These are phyloP conservation scores for Rhea pennata DNA, from an alignment of 2,113 vertebrate species.

Conservation along the genomic window DNA sequence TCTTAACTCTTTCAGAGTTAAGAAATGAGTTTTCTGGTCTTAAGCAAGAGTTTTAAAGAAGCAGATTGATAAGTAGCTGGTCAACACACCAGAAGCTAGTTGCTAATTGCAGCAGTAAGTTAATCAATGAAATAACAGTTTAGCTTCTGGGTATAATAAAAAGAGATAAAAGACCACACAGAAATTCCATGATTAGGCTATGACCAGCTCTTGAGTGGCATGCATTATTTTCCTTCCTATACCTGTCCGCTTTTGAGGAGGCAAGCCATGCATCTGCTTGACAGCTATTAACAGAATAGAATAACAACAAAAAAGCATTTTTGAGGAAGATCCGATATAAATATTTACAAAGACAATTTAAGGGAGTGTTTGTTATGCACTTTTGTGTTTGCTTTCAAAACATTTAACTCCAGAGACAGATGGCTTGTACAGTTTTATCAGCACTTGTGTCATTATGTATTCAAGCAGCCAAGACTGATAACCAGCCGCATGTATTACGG, in stretches of 20 bases:
- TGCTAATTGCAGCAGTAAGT: constrained; percentile 66
- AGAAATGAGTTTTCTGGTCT: constrained; percentile 11
- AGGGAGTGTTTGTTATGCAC: constrained; percentile 45
- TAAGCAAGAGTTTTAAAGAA: constrained; percentile 45
- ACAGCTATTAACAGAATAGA: constrained; percentile 55
- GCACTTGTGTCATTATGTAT: constrained; percentile 63
- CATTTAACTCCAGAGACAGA: constrained; percentile 70
- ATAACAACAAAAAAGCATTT: constrained; percentile 44
- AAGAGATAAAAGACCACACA: constrained; percentile 53
- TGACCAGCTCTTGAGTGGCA: background rate
- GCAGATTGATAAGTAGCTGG: constrained; percentile 51
- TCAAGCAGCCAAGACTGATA: constrained; percentile 66
- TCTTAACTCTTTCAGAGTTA: background rate
- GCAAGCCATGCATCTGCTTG: constrained; percentile 41
- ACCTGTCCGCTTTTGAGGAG: constrained; percentile 28
- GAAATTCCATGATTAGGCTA: constrained; percentile 1
- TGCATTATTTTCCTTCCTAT: constrained; percentile 32
- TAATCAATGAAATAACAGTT: constrained; percentile 69
- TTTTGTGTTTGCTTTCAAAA: constrained; percentile 70
- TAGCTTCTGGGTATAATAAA: constrained; percentile 57
- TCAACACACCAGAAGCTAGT: constrained; percentile 48
- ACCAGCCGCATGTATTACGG: constrained; percentile 15
- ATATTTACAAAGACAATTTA: constrained; percentile 70
- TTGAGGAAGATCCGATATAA: constrained; percentile 49
- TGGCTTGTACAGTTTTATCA: constrained; percentile 67